Evolutionary conservation across 2,888 invertebrate species (phyloP).

Genomic region (Drosophila gaucha): DNA sequence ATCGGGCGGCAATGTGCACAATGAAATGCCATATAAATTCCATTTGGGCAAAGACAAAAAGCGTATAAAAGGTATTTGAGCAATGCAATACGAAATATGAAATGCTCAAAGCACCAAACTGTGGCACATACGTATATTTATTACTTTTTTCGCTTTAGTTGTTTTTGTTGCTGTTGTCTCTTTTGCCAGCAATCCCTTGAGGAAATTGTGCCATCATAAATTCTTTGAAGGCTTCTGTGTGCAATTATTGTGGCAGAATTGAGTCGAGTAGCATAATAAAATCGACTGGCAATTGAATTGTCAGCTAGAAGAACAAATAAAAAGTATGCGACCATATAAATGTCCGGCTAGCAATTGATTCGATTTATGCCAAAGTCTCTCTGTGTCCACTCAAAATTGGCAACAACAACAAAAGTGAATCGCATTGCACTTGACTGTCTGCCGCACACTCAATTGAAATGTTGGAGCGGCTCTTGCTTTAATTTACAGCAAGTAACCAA

Average conservation of each 20-base stretch:
- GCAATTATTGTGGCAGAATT: slow-evolving; percentile 59
- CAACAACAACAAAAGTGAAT: slow-evolving; percentile 39
- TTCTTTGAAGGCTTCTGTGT: slow-evolving; percentile 47
- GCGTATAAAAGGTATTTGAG: slow-evolving; percentile 52
- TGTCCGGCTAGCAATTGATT: slow-evolving; percentile 63
- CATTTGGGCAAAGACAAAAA: slow-evolving; percentile 55
- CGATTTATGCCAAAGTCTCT: slow-evolving; percentile 54
- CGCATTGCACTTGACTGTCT: slow-evolving; percentile 35
- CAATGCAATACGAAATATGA: slow-evolving; percentile 59
- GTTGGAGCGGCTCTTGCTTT: slow-evolving; percentile 31
- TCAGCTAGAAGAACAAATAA: slow-evolving; percentile 26
- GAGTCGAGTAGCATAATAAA: slow-evolving; percentile 48
- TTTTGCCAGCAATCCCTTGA: slow-evolving; percentile 44
- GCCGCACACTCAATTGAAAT: slow-evolving; percentile 41
- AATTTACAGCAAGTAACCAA: slow-evolving; percentile 31
- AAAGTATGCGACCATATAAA: slow-evolving; percentile 55
- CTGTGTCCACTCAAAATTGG: slow-evolving; percentile 34
- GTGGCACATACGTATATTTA: slow-evolving; percentile 42
- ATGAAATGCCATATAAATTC: slow-evolving; percentile 65
- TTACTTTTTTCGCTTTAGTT: slow-evolving; percentile 43
- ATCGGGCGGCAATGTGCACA: slow-evolving; percentile 38
- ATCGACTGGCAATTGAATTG: slow-evolving; percentile 69
- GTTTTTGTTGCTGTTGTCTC: too few species aligned
- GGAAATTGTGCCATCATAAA: slow-evolving; percentile 62
- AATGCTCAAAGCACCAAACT: slow-evolving; percentile 41